These are phyloP conservation scores for Conus ventricosus DNA, from an alignment of 1,140 invertebrate species.

Conservation along the genomic window DNA sequence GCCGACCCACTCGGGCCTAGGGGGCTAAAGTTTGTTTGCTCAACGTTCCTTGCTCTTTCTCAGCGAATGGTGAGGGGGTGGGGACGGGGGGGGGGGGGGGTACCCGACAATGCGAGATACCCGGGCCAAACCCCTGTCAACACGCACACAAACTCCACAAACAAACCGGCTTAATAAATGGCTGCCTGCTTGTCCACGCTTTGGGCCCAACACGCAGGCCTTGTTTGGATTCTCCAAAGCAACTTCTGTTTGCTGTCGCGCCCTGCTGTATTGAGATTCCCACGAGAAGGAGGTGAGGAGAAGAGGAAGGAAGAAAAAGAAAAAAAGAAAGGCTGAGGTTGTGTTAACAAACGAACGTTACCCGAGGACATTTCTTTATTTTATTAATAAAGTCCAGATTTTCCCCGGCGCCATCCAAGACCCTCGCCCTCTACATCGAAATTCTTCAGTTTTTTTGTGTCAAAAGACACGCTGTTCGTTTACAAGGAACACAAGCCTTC, in stretches of 20 bases:
- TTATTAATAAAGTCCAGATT: no score
- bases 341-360: no score
- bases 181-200: neutral
- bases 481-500: no score
- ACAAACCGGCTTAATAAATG: slow-evolving; percentile 16
- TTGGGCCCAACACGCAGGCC: neutral
- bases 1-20: neutral
- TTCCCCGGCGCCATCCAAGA: no score
- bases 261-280: neutral
- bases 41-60: neutral
- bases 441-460: no score
- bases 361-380: no score
- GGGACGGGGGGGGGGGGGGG: neutral
- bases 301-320: no score
- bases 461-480: no score
- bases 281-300: no score
- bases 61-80: no score
- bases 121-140: slow-evolving; percentile 29
- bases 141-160: slow-evolving; percentile 10
- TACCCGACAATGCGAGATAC: slow-evolving; percentile 30
- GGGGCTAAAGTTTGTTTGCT: slow-evolving; percentile 19
- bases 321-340: no score
- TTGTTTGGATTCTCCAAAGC: slow-evolving; percentile 11
- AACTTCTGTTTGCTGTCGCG: slow-evolving; percentile 5
- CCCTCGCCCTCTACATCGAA: no score